Evolutionary conservation across 2,888 invertebrate species (phyloP), one percentile per base, ranked within the genome.

Genomic region (Actias luna): DNA sequence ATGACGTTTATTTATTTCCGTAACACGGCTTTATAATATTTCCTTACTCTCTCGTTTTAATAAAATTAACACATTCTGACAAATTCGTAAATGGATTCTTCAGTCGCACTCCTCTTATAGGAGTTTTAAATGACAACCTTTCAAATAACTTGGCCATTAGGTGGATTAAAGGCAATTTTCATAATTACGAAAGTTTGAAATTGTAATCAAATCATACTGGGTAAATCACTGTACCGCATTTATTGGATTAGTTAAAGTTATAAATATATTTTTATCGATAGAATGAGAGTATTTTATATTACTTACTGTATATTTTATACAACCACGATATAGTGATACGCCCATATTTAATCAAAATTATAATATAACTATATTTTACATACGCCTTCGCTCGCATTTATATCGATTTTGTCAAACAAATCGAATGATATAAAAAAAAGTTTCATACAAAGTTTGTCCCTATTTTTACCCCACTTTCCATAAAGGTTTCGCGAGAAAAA

Each of bases 121-220:
- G 22, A 39, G 52, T 65, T 67, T 68, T 64, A 62, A 65, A 35
- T 63, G 67, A 68, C 69, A 59, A 58, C 61, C 64, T 61, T 76
- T 74, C 66, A 71, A 76, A 73, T 72, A 78, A 78, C 78, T 77
- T 72, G 64, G 64, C 76, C 76, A 79, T 80, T 80, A 79, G 67
- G 61, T 64, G 75, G 78, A 80, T 80, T 83, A 78, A 75, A 68
- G 70, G 73, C 76, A 79, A 77, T 83, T 80, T 77, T 65, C 72
- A 66, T 71, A 71, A 77, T 79, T 78, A 78, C 71, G 72, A 68
- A 78, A 77, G 69, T 75, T 77, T 72, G 63, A 63, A 70, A 74
- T 77, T 75, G 71, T 74, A 69, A 72, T 74, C 69, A 68, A 72
- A 50, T 50, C 25, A 50, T 25, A 78, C 71, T 70, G 68, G 69